Evolutionary conservation across 2,797 vertebrate species (phyloP).

Genomic region (Sebastolobus altivelis): DNA sequence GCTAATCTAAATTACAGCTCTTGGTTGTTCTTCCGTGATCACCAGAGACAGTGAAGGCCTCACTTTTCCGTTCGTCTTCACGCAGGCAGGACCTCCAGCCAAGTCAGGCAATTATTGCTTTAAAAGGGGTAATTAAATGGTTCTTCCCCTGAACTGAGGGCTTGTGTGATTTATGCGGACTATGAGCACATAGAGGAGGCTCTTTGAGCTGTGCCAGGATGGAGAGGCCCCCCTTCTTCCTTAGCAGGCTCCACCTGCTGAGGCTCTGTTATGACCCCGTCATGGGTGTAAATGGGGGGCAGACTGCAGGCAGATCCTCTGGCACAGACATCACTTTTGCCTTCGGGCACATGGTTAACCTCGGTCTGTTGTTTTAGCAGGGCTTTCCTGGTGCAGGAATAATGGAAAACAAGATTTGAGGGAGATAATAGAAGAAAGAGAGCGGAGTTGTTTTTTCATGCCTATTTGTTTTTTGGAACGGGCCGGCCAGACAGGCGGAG

Average conservation of each 20-base stretch:
- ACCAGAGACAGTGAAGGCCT: constrained; percentile 39
- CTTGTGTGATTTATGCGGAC: constrained; percentile 71
- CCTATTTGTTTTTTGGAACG: constrained; percentile 62
- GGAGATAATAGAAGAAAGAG: constrained; percentile 65
- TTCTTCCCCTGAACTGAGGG: constrained; percentile 60
- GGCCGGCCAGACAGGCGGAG: constrained; percentile 54
- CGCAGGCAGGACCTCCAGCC: constrained; percentile 53
- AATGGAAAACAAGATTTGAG: constrained; percentile 72
- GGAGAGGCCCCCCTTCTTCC: constrained; percentile 50
- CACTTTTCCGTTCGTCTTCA: constrained; percentile 49
- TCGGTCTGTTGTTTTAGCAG: constrained; percentile 66
- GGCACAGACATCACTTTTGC: constrained; percentile 63
- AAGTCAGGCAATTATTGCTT: constrained; percentile 72
- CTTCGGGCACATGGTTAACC: constrained; percentile 67
- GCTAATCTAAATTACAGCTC: constrained; percentile 47
- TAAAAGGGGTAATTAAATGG: constrained; percentile 79
- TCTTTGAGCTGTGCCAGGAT: constrained; percentile 63
- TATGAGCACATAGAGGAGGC: constrained; percentile 57
- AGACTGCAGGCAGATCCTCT: constrained; percentile 66
- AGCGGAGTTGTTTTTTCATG: constrained; percentile 49
- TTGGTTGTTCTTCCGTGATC: constrained; percentile 20
- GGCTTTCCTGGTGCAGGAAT: constrained; percentile 62
- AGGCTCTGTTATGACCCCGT: constrained; percentile 68
- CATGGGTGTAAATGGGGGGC: constrained; percentile 57
- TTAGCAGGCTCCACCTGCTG: constrained; percentile 57